Conservation (phyloP, 1,140 invertebrate genomes). For the Drosophila lacertosa region DNA sequence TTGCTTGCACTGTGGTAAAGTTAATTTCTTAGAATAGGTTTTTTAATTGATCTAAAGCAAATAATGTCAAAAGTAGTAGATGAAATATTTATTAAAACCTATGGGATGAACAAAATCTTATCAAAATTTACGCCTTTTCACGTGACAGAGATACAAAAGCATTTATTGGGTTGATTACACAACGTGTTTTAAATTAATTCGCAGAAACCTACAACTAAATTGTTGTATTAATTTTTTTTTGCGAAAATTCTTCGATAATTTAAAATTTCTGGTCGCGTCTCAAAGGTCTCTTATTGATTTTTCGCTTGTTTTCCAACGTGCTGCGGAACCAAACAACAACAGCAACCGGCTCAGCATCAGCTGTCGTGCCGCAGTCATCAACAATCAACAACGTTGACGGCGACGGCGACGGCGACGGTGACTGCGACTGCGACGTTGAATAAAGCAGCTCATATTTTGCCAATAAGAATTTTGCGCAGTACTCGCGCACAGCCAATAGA, state of each 20-base stretch:
- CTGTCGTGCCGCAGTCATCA: conserved; percentile 1
- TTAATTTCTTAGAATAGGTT: not conserved
- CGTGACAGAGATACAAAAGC: not conserved
- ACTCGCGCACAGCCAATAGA: conserved; percentile 47
- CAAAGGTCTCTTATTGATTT: conserved; percentile 13
- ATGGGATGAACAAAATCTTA: too few relatives aligned
- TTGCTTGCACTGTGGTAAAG: conserved; percentile 4
- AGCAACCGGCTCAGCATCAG: conserved; percentile 25
- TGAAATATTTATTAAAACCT: not conserved
- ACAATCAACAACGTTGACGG: not conserved
- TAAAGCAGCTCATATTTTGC: conserved; percentile 34
- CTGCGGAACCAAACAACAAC: conserved; percentile 3
- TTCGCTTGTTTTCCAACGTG: not conserved
- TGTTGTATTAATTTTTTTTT: not conserved
- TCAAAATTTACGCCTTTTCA: too few relatives aligned
- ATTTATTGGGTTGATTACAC: not conserved
- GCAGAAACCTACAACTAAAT: not conserved
- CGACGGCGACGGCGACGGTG: too few relatives aligned
- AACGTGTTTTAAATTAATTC: not conserved
- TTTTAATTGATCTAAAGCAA: not conserved
- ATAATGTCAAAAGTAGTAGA: too few relatives aligned
- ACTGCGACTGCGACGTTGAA: not conserved
- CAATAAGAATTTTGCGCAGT: conserved; percentile 70
- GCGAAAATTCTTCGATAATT: not conserved
- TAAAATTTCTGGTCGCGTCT: not conserved